These are phyloP conservation scores for Tricholaema leucomelas DNA, from an alignment of 2,113 vertebrate species.

Conservation along the genomic window DNA sequence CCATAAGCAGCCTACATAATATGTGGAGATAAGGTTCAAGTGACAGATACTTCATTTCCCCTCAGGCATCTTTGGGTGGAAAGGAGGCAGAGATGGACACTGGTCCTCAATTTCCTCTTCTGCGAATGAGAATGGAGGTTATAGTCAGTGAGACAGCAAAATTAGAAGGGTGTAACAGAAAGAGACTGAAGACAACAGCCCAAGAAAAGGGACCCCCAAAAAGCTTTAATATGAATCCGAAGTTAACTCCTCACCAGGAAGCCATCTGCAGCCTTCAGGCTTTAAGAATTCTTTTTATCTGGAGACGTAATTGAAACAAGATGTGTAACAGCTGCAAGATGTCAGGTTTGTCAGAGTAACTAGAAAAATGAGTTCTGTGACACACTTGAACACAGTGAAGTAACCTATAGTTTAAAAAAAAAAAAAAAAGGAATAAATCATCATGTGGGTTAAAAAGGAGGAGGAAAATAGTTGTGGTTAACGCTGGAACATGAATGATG, in stretches of 20 bases:
- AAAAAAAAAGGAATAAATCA: background rate
- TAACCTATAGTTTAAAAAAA: background rate
- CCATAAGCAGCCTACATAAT: background rate
- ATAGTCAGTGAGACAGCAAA: background rate
- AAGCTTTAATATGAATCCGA: background rate
- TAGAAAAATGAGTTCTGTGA: slow-evolving; percentile 44
- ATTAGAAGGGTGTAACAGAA: background rate
- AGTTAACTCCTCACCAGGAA: slow-evolving; percentile 58
- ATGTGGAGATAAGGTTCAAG: slow-evolving; percentile 30
- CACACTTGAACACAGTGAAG: background rate
- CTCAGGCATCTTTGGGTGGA: background rate
- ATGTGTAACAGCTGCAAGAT: slow-evolving; percentile 56
- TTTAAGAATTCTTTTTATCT: slow-evolving; percentile 69
- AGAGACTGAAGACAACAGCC: background rate
- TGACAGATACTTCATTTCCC: background rate
- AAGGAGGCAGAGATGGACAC: background rate
- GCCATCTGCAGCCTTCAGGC: slow-evolving; percentile 50
- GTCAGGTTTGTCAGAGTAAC: slow-evolving; percentile 50
- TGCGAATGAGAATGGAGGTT: background rate
- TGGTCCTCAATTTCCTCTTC: background rate
- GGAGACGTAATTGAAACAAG: slow-evolving; percentile 52
- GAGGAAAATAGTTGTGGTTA: background rate
- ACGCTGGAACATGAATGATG: background rate
- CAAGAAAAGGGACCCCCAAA: background rate
- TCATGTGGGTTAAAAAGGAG: background rate